A percentile compares a stretch with the other conserved stretches of the same genome.
Evolutionary conservation across 2,113 vertebrate species (phyloP).

Genomic region (Nothobranchius kuhntae): DNA sequence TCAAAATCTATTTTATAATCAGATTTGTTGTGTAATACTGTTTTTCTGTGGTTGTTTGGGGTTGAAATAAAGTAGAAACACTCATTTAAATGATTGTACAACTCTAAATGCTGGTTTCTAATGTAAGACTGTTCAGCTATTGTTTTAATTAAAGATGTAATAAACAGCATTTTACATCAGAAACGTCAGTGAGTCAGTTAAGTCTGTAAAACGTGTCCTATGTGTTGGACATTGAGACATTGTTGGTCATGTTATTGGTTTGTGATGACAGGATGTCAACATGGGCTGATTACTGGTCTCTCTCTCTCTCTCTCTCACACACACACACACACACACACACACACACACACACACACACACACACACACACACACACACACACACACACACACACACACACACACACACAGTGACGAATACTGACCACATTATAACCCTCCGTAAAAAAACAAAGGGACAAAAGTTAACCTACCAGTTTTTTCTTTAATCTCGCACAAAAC

Average conservation of each 20-base stretch:
- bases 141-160: no score
- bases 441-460: background rate
- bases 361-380: background rate
- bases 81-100: no score
- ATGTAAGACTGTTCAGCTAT: no score
- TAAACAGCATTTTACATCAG: background rate
- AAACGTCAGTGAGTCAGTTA: background rate
- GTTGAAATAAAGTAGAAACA: no score
- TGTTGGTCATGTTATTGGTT: conserved; percentile 14
- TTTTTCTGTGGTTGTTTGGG: no score
- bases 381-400: background rate
- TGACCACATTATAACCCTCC: background rate
- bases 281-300: background rate
- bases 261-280: conserved; percentile 42
- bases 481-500: conserved; percentile 85
- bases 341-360: background rate
- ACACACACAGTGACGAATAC: background rate
- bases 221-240: background rate
- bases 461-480: conserved; percentile 77
- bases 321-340: no score
- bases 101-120: no score
- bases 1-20: no score
- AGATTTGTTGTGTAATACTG: no score
- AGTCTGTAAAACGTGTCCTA: background rate
- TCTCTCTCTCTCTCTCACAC: no score